A percentile compares a stretch with the other conserved stretches of the same genome.
These are phyloP conservation scores for Trididemnum clinides DNA, from an alignment of 23 tunicate species.

Conservation along the genomic window DNA sequence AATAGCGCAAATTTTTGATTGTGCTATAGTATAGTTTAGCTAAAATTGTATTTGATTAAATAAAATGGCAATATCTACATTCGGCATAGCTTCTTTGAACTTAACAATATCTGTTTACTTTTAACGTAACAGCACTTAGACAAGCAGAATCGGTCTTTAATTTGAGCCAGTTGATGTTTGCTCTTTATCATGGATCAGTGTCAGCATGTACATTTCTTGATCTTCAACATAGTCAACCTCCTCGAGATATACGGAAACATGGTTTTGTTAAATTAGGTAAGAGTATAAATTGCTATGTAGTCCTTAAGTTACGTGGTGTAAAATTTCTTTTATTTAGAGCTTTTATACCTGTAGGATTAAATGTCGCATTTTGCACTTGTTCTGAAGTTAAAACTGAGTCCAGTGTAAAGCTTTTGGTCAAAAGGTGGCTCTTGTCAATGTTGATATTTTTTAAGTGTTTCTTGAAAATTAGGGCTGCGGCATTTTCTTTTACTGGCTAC, in stretches of 20 bases:
- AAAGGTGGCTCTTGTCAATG: no score
- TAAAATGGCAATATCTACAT: neutral
- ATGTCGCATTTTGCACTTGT: no score
- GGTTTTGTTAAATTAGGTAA: constrained; percentile 80
- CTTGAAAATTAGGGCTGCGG: no score
- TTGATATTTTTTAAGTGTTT: no score
- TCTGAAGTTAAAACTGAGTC: no score
- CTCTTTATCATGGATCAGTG: constrained; percentile 94
- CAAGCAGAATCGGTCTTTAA: constrained; percentile 96
- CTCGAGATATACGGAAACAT: constrained; percentile 85
- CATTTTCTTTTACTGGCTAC: no score
- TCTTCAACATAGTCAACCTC: constrained; percentile 75
- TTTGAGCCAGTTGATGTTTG: constrained; percentile 96
- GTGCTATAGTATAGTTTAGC: neutral
- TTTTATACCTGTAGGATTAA: no score
- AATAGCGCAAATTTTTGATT: neutral
- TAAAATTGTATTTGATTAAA: neutral
- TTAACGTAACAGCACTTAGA: constrained; percentile 41
- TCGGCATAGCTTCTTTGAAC: neutral
- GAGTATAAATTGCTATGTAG: no score
- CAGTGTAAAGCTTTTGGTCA: no score
- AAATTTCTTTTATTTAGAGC: no score
- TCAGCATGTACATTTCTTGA: constrained; percentile 93
- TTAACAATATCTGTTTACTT: neutral
- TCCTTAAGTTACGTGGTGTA: no score